Evolutionary conservation across 2,797 vertebrate genomes (phyloP), one percentile per base, ranked within the genome.

Genomic region (Anas bernieri): DNA sequence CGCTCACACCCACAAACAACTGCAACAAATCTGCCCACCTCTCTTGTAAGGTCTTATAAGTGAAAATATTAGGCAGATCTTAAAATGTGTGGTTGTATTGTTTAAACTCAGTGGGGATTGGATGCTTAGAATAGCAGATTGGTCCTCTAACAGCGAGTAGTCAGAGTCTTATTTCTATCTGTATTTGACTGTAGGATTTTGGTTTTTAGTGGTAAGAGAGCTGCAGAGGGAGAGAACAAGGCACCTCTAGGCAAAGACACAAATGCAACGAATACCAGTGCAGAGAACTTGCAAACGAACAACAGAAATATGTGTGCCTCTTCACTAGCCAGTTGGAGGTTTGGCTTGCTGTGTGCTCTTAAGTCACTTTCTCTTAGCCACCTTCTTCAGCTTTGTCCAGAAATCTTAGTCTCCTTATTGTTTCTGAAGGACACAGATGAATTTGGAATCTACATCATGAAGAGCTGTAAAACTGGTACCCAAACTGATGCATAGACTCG

Each of bases 1-100:
- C 3, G 3, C 6, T 3, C 18, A 22, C 8, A 2, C 0, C 14
- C 21, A 63, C 50, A 52, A 52, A 17, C 50, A 55, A 8, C 4
- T 7, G 11, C 16, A 14, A 69, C 61, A 69, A 63, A 3, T 11
- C 6, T 68, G 11, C 4, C 8, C 6, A 17, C 3, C 4, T 87
- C 16, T 87, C 5, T 4, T 70, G 3, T 81, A 37, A 56, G 35
- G 12, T 64, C 23, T 25, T 80, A 28, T 2, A 63, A 68, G 12
- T 61, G 54, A 94, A 69, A 79, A 37, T 61, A 17, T 2, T 39
- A 85, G 77, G 15, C 21, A 83, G 48, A 46, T 56, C 17, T 52
- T 80, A 70, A 77, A 56, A 80, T 64, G n/a, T 62, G 0, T 83
- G 30, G 12, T 22, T 55, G 16, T 52, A 11, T 11, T 93, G 9